Evolutionary conservation across 1,140 invertebrate genomes (phyloP).

Genomic region (Drosophila tropicalis): DNA sequence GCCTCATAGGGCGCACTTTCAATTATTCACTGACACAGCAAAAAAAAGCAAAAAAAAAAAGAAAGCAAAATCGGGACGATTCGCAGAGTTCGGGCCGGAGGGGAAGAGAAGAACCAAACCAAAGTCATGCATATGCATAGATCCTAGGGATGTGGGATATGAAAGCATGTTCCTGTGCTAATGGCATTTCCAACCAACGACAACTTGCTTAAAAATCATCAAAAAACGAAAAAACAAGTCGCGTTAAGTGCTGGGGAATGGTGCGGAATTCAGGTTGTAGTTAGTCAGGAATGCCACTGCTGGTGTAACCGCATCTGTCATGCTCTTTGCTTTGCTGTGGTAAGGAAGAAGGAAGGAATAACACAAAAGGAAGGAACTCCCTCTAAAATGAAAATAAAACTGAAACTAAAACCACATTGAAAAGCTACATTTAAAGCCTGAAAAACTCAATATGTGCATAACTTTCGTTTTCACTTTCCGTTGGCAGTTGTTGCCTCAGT

Average conservation of each 20-base stretch:
- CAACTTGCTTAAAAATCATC: conserved; percentile 71
- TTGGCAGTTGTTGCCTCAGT: conserved; percentile 26
- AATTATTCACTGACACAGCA: conserved; percentile 27
- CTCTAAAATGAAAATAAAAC: conserved; percentile 10
- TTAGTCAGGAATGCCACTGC: not conserved
- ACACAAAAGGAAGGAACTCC: not conserved
- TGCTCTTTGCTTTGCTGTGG: conserved; percentile 66
- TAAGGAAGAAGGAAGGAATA: conserved; percentile 24
- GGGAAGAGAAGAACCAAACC: conserved; percentile 14
- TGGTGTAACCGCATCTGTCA: conserved; percentile 39
- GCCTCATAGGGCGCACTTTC: not conserved
- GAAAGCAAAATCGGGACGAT: no score
- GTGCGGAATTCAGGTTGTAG: not conserved
- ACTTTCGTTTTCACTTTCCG: conserved; percentile 75
- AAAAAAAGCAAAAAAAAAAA: conserved; percentile 1
- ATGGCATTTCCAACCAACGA: conserved; percentile 72
- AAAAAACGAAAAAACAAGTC: conserved; percentile 61
- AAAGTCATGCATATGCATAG: conserved; percentile 69
- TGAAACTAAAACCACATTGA: conserved; percentile 49
- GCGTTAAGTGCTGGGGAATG: conserved; percentile 56
- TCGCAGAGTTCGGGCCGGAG: not conserved
- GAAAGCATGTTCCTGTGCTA: conserved; percentile 57
- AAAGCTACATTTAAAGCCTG: conserved; percentile 56
- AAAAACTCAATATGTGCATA: conserved; percentile 63
- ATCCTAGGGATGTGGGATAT: conserved; percentile 25